A percentile compares a stretch with the other conserved stretches of the same genome.
These are phyloP conservation scores for Urechis unicinctus DNA, from an alignment of 2,888 invertebrate genomes.

Conservation along the genomic window DNA sequence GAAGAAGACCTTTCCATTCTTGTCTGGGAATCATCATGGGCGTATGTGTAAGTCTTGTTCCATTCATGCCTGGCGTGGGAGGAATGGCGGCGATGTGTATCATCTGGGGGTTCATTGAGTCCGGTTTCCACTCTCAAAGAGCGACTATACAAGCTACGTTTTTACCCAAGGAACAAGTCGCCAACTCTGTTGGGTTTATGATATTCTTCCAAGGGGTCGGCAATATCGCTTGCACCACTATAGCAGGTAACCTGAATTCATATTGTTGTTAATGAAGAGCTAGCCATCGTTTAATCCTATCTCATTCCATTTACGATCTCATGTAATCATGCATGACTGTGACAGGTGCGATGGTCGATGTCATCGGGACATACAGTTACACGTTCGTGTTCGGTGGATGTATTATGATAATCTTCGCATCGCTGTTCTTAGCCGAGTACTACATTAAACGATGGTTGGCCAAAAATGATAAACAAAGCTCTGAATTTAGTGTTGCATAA, in stretches of 20 bases:
- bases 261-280: no score
- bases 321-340: no score
- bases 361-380: not conserved
- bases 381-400: not conserved
- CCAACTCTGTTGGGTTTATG: constrained; percentile 29
- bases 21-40: constrained; percentile 16
- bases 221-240: constrained; percentile 27
- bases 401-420: not conserved
- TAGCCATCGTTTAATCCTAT: no score
- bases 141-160: constrained; percentile 32
- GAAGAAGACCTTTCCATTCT: constrained; percentile 22
- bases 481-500: no score
- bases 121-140: constrained; percentile 30
- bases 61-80: constrained; percentile 7
- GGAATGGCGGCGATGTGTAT: constrained; percentile 15
- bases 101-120: constrained; percentile 20
- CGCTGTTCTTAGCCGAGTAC: not conserved
- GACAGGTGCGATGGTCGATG: not conserved
- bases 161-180: constrained; percentile 25
- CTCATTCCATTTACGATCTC: no score
- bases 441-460: not conserved
- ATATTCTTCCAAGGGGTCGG: constrained; percentile 34
- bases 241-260: constrained; percentile 32
- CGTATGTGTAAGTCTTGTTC: constrained; percentile 7
- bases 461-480: no score